Conservation (phyloP, 1,140 invertebrate genomes). For the Drosophila mauritiana region DNA sequence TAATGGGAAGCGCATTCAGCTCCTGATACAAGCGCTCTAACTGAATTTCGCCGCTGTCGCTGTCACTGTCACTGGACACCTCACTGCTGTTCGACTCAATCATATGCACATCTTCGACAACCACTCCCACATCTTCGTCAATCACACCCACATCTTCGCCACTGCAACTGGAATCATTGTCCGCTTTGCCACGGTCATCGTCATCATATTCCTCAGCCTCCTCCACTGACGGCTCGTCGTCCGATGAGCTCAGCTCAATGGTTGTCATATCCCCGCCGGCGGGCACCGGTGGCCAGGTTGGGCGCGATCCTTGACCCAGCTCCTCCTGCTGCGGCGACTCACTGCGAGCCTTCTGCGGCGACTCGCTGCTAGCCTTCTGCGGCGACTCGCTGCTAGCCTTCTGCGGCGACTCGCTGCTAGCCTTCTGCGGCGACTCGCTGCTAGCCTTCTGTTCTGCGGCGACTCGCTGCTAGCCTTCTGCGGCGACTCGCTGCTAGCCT, state of each 20-base stretch:
- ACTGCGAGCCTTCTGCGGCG: background rate
- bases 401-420: background rate
- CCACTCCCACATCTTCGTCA: background rate
- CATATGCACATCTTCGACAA: no score
- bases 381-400: background rate
- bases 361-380: background rate
- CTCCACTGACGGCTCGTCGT: background rate
- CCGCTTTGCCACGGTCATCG: background rate
- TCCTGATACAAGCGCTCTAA: background rate
- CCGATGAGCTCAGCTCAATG: constrained; percentile 13
- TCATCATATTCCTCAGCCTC: background rate
- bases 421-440: background rate
- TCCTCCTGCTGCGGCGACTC: background rate
- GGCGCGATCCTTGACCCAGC: background rate
- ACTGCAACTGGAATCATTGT: background rate
- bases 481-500: background rate
- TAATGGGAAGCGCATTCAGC: background rate
- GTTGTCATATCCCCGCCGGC: background rate
- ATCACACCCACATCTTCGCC: background rate
- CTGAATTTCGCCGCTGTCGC: background rate
- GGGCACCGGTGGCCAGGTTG: background rate
- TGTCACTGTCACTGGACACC: background rate
- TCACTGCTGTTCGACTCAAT: background rate
- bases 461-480: background rate
- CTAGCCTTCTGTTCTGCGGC: background rate